A percentile compares a stretch with the other conserved stretches of the same genome.
These are phyloP conservation scores for Karalla daura DNA, from an alignment of 2,797 vertebrate species.

Conservation along the genomic window DNA sequence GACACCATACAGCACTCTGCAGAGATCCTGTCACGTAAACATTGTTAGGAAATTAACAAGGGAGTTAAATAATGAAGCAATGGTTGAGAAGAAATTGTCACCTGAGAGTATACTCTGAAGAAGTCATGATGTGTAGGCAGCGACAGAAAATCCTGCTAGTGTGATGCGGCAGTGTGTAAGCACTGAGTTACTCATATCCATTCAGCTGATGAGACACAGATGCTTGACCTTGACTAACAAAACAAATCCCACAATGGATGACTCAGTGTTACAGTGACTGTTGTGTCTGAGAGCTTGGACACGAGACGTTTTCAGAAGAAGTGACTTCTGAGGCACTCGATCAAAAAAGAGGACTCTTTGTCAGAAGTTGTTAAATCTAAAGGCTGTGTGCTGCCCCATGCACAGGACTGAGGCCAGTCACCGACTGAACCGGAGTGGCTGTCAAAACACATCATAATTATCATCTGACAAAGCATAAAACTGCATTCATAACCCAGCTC, in stretches of 20 bases:
- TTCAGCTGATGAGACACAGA: constrained; percentile 27
- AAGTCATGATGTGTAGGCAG: constrained; percentile 49
- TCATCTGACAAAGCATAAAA: constrained; percentile 46
- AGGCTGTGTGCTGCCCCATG: constrained; percentile 37
- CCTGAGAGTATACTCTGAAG: constrained; percentile 31
- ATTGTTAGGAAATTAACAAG: neutral
- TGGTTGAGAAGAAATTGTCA: constrained; percentile 18
- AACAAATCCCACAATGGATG: constrained; percentile 23
- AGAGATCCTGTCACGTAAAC: neutral
- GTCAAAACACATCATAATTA: constrained; percentile 64
- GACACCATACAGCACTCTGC: neutral
- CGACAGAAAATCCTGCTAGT: constrained; percentile 29
- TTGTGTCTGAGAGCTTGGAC: neutral
- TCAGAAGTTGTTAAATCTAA: constrained; percentile 58
- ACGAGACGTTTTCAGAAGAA: constrained; percentile 1
- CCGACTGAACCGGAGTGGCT: constrained; percentile 55
- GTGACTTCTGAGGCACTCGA: constrained; percentile 26
- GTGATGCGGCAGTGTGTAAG: constrained; percentile 12
- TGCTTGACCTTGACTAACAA: constrained; percentile 34
- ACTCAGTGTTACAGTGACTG: neutral
- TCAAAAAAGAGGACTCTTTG: constrained; percentile 44
- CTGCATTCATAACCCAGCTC: constrained; percentile 15
- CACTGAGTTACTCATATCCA: constrained; percentile 26
- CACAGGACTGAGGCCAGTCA: constrained; percentile 26
- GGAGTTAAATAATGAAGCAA: constrained; percentile 36